phyloP scores from a whole-genome alignment of 23 tunicate genomes.

The Ascidia mentula region DNA sequence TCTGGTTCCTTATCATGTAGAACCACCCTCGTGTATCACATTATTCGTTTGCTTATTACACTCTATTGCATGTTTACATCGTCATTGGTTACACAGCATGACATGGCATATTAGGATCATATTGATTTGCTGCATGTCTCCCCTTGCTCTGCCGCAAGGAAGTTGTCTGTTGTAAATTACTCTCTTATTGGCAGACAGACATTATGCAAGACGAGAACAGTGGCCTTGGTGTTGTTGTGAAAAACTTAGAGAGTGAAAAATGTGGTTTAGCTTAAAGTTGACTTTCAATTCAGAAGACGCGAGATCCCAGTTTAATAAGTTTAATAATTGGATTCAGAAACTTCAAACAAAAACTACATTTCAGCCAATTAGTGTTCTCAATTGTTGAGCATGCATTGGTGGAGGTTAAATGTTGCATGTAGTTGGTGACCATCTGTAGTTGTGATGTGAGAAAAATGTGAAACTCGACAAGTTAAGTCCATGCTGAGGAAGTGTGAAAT shows the following conservation, averaged over 20 bases:
- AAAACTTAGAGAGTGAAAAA: too few species aligned
- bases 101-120: neutral
- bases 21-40: too few species aligned
- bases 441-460: too few species aligned
- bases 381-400: neutral
- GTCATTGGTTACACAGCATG: neutral
- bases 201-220: neutral
- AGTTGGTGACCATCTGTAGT: neutral
- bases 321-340: neutral
- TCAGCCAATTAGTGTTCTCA: neutral
- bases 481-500: neutral
- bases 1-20: too few species aligned
- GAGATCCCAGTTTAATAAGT: too few species aligned
- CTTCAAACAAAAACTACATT: neutral
- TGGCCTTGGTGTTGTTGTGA: too few species aligned
- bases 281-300: too few species aligned
- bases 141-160: neutral
- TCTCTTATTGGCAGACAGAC: neutral
- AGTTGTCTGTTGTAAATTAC: neutral
- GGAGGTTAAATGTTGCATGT: neutral
- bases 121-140: neutral
- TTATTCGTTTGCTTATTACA: too few species aligned
- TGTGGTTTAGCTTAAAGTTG: too few species aligned
- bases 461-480: too few species aligned
- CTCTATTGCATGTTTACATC: neutral